These are phyloP conservation scores for Cyclura pinguis DNA, from an alignment of 2,797 vertebrate genomes.

Conservation along the genomic window DNA sequence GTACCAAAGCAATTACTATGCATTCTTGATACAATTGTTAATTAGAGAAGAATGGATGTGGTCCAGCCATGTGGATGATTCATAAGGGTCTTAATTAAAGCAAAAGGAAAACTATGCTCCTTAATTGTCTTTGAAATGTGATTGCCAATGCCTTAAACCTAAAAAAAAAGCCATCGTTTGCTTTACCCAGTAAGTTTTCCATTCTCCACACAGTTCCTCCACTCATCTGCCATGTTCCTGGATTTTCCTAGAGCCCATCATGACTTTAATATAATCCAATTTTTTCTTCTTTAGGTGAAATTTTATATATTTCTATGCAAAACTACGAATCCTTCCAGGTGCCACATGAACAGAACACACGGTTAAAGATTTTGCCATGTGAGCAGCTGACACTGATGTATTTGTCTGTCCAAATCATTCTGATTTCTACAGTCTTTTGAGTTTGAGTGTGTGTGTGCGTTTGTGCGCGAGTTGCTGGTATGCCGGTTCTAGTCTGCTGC, in stretches of 20 bases:
- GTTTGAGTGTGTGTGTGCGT: too few species aligned
- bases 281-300: background rate
- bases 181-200: constrained; percentile 12
- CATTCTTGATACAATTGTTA: constrained; percentile 72
- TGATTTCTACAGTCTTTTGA: background rate
- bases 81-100: constrained; percentile 45
- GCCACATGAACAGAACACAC: background rate
- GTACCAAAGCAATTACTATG: constrained; percentile 65
- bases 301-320: background rate
- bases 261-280: too few species aligned
- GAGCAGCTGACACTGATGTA: background rate
- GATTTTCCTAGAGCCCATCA: background rate
- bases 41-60: constrained; percentile 69
- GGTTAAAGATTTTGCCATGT: background rate
- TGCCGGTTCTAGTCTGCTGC: background rate
- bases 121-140: constrained; percentile 23
- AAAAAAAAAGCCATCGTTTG: constrained; percentile 21
- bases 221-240: background rate
- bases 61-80: constrained; percentile 51
- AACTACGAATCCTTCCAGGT: background rate
- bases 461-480: too few species aligned
- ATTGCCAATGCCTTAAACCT: constrained; percentile 17
- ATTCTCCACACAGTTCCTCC: too few species aligned
- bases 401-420: background rate
- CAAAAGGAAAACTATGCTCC: constrained; percentile 44